Evolutionary conservation across 2,888 invertebrate species (phyloP).

Genomic region (Brachyptera risi): DNA sequence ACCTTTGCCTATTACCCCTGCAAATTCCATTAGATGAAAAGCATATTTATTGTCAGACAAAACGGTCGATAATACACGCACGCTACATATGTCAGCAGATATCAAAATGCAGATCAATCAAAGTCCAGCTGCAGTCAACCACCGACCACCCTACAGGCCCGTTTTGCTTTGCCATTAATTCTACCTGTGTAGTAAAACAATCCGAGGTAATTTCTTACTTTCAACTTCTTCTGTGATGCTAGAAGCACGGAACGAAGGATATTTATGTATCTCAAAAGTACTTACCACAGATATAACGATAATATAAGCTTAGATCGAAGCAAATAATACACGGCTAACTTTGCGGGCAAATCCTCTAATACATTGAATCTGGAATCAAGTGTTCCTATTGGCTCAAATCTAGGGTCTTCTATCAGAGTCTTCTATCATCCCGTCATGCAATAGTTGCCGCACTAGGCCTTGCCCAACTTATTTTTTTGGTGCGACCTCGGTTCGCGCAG

Average conservation of each 20-base stretch:
- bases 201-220: slow-evolving; percentile 14
- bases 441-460: too few relatives aligned
- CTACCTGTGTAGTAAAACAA: not conserved
- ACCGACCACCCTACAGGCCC: slow-evolving; percentile 10
- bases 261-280: too few relatives aligned
- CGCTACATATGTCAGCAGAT: slow-evolving; percentile 10
- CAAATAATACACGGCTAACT: slow-evolving; percentile 15
- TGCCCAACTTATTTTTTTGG: too few relatives aligned
- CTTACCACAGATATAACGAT: not conserved
- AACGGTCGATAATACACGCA: slow-evolving; percentile 11
- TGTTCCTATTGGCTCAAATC: slow-evolving; percentile 40
- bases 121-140: slow-evolving; percentile 19
- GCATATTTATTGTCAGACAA: not conserved
- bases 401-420: slow-evolving; percentile 48
- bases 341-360: slow-evolving; percentile 32
- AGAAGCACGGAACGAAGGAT: too few relatives aligned
- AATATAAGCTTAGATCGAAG: not conserved
- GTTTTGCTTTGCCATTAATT: not conserved
- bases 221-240: not conserved
- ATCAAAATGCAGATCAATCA: slow-evolving; percentile 16
- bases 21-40: slow-evolving; percentile 1
- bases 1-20: too few relatives aligned
- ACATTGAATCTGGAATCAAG: slow-evolving; percentile 33
- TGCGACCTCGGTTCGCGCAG: too few relatives aligned
- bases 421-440: slow-evolving; percentile 46